Conservation (phyloP, 2,797 vertebrate genomes). For the Mareca penelope region DNA sequence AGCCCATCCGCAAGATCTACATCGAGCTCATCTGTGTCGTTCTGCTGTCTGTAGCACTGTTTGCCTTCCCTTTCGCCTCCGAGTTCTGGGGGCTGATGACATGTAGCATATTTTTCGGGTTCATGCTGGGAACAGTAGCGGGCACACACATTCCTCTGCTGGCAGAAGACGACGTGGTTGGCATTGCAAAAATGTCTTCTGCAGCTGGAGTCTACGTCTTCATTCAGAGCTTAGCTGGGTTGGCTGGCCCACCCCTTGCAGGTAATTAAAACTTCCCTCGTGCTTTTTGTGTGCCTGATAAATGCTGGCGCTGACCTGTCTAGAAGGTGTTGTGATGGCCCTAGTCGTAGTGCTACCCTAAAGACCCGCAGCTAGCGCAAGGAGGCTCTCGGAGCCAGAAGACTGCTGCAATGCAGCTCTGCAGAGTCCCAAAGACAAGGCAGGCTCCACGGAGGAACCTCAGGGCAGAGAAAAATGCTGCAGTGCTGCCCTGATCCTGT, state of each 20-base stretch:
- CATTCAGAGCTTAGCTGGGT: slow-evolving; percentile 93
- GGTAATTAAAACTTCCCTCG: slow-evolving; percentile 75
- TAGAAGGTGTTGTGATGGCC: not conserved
- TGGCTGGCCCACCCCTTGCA: slow-evolving; percentile 94
- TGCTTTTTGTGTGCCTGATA: not conserved
- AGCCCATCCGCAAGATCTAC: slow-evolving; percentile 84
- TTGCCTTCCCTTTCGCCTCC: slow-evolving; percentile 86
- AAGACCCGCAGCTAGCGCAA: not conserved
- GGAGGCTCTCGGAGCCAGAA: slow-evolving; percentile 8
- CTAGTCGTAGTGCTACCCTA: not conserved
- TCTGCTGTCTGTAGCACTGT: slow-evolving; percentile 81
- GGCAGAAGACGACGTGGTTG: slow-evolving; percentile 93
- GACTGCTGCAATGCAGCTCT: slow-evolving; percentile 65
- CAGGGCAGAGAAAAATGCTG: slow-evolving; percentile 31
- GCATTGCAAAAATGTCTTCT: slow-evolving; percentile 91
- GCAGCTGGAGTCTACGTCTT: slow-evolving; percentile 94
- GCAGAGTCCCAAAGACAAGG: slow-evolving; percentile 48
- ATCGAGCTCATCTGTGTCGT: slow-evolving; percentile 87
- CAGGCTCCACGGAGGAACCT: slow-evolving; percentile 33
- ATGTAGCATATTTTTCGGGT: slow-evolving; percentile 89
- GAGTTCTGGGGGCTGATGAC: slow-evolving; percentile 89
- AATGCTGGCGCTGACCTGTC: not conserved
- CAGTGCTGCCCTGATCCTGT: slow-evolving; percentile 47
- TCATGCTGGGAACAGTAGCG: slow-evolving; percentile 89
- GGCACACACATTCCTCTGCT: slow-evolving; percentile 93